Evolutionary conservation across 2,888 invertebrate genomes (phyloP).

Genomic region (Xestia xanthographa): DNA sequence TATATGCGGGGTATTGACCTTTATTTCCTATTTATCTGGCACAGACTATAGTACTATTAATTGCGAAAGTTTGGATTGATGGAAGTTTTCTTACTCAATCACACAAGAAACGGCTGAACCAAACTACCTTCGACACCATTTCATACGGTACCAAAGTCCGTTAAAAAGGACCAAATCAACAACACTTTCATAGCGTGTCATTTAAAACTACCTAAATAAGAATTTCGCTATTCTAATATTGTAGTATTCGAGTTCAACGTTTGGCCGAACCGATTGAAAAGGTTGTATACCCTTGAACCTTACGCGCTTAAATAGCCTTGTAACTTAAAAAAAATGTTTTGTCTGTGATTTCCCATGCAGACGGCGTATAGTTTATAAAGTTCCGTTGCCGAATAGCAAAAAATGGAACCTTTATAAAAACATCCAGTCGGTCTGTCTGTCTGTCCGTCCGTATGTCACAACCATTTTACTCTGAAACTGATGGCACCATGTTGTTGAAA

Average conservation of each 20-base stretch:
- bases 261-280: background rate
- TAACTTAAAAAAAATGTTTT: background rate
- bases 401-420: background rate
- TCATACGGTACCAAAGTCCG: background rate
- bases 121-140: background rate
- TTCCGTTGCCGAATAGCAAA: background rate
- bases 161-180: background rate
- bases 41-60: no score
- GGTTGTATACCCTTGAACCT: background rate
- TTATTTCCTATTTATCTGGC: no score
- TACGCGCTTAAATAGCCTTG: background rate
- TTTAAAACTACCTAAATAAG: background rate
- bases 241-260: background rate
- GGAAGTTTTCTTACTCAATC: no score
- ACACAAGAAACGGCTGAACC: no score
- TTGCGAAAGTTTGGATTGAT: no score
- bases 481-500: background rate
- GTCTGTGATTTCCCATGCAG: background rate
- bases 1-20: no score
- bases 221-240: background rate
- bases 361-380: background rate
- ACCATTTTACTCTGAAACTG: background rate
- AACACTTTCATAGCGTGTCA: no score
- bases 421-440: background rate
- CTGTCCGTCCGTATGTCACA: background rate